These are phyloP conservation scores for Cherax quadricarinatus DNA, from an alignment of 1,140 invertebrate genomes.

Conservation along the genomic window DNA sequence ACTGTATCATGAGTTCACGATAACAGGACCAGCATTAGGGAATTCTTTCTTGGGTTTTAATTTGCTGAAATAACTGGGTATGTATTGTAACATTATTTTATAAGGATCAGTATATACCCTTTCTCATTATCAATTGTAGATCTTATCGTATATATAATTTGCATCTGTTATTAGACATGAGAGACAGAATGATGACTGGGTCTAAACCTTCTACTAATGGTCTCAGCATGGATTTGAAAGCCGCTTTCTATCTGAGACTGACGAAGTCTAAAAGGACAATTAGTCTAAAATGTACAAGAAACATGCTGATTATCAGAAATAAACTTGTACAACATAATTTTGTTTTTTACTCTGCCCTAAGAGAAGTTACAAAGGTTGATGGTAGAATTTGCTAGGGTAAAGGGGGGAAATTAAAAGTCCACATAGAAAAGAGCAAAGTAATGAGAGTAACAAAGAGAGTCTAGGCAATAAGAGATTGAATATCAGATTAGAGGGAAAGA, in stretches of 20 bases:
- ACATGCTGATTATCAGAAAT: constrained; percentile 18
- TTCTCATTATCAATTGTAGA: neutral
- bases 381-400: too few relatives aligned
- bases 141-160: neutral
- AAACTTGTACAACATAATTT: neutral
- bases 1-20: neutral
- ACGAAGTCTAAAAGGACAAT: neutral
- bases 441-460: too few relatives aligned
- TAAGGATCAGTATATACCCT: neutral
- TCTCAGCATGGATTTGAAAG: neutral
- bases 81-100: neutral
- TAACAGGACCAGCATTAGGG: constrained; percentile 10
- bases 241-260: neutral
- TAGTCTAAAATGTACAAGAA: constrained; percentile 16
- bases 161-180: neutral
- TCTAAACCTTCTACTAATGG: neutral
- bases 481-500: too few relatives aligned
- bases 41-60: constrained; percentile 1
- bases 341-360: neutral
- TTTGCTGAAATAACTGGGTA: neutral
- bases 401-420: too few relatives aligned
- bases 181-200: neutral
- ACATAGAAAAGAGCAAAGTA: too few relatives aligned
- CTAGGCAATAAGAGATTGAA: too few relatives aligned
- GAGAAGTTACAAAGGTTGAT: too few relatives aligned